Percentiles rank a stretch among this genome's conserved stretches.
These are phyloP conservation scores for Leucoma salicis DNA, from an alignment of 2,888 invertebrate species.

Conservation along the genomic window DNA sequence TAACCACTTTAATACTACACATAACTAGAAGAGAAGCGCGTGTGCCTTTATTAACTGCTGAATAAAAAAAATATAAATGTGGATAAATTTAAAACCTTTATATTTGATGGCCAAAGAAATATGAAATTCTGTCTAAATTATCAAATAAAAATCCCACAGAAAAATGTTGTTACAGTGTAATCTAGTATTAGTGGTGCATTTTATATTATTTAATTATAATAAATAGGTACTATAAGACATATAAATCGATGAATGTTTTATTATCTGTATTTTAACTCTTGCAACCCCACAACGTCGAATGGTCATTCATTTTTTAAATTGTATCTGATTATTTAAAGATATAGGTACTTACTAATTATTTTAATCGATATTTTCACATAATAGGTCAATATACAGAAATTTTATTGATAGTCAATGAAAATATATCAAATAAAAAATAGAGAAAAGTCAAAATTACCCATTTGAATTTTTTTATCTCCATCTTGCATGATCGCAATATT, in stretches of 20 bases:
- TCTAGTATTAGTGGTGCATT: constrained; percentile 72
- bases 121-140: constrained; percentile 5
- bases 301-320: constrained; percentile 20
- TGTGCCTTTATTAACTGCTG: background rate
- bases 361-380: constrained; percentile 25
- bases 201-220: constrained; percentile 48
- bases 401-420: too few relatives aligned
- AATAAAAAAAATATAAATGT: background rate
- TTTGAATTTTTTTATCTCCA: too few relatives aligned
- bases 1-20: background rate
- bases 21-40: background rate
- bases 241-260: constrained; percentile 42
- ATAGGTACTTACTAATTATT: constrained; percentile 37
- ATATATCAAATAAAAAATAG: too few relatives aligned
- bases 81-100: background rate
- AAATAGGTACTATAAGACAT: constrained; percentile 24
- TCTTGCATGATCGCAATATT: too few relatives aligned
- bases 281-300: constrained; percentile 31
- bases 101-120: constrained; percentile 10
- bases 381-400: constrained; percentile 15
- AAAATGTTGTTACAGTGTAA: constrained; percentile 50
- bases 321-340: constrained; percentile 23
- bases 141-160: constrained; percentile 41
- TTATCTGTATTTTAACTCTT: constrained; percentile 40
- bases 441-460: too few relatives aligned